Base-by-base conservation (phyloP, 1,140 invertebrate species). In the Cyphomyrmex costatus region DNA sequence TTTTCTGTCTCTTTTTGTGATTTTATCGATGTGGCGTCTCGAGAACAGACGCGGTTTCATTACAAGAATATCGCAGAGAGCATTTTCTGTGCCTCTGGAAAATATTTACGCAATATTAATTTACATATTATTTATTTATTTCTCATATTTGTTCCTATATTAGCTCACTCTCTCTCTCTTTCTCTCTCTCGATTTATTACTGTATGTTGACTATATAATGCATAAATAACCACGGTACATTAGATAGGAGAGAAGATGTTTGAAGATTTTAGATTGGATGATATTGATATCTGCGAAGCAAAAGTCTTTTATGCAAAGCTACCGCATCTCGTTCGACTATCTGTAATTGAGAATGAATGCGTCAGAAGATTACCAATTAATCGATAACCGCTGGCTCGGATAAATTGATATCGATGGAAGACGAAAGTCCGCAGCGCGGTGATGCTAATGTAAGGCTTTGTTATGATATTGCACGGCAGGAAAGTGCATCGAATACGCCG, bases 361-460 rank as follows among this genome's bases (percentile, higher is more conserved):
- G 1, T 33, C 21, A 66, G 51, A 82, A 82, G 79, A 73, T 82
- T 82, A 82, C 33, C 79, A 82, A 82, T 82, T 82, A 82, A 84
- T 84, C 58, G 71, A 84, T 77, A 49, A 68, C 14, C 27, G n/a
- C 71, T 46, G 16, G 19, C 70, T 61, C 42, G 27, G 42, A 61
- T 36, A 77, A 49, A 77, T 61, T 27, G 71, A 51, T 77, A 76
- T 53, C 73, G 49, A 51, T 61, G 70, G 36, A 63, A 63, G 21
- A 63, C 30, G 42, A 63, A 42, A 63, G 42, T 30, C 19, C 36
- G 80, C 30, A 16, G 14, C 27, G 24, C 53, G 16, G 21, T 42
- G 14, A 80, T 70, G 49, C 30, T 71, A 73, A 82, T 73, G 58
- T 51, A 53, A 84, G 56, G 58, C 73, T 61, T 77, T 63, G 70